phyloP scores from a whole-genome alignment of 2,888 invertebrate species.

The Periphyllus acericola region DNA sequence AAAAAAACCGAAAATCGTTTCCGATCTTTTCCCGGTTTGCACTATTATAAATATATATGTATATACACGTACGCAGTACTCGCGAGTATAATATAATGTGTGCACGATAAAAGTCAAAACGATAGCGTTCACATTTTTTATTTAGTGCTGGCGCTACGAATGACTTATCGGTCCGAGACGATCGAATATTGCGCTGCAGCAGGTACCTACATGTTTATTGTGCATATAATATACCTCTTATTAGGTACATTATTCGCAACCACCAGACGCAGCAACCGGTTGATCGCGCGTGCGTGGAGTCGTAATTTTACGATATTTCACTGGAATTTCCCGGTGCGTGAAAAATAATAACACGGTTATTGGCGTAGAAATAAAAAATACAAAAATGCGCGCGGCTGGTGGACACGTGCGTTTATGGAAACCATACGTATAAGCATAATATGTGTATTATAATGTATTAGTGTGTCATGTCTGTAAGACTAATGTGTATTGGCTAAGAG shows the following conservation, averaged over 20 bases:
- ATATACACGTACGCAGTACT: neutral
- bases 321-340: neutral
- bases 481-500: no score
- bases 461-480: no score
- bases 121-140: neutral
- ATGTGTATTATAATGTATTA: no score
- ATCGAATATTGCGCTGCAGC: neutral
- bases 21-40: neutral
- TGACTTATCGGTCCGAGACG: neutral
- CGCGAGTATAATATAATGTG: neutral
- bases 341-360: neutral
- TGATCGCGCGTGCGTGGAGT: neutral
- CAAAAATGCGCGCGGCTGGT: neutral
- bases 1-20: conserved; percentile 16
- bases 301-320: neutral
- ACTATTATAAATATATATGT: neutral
- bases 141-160: conserved; percentile 4
- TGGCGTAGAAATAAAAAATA: neutral
- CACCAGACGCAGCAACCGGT: neutral
- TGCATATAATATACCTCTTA: neutral
- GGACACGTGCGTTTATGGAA: neutral
- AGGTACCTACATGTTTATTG: neutral
- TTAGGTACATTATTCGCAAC: neutral
- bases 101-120: neutral
- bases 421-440: no score